Base-by-base conservation (phyloP, 2,113 vertebrate species). In the Xiphophorus couchianus region DNA sequence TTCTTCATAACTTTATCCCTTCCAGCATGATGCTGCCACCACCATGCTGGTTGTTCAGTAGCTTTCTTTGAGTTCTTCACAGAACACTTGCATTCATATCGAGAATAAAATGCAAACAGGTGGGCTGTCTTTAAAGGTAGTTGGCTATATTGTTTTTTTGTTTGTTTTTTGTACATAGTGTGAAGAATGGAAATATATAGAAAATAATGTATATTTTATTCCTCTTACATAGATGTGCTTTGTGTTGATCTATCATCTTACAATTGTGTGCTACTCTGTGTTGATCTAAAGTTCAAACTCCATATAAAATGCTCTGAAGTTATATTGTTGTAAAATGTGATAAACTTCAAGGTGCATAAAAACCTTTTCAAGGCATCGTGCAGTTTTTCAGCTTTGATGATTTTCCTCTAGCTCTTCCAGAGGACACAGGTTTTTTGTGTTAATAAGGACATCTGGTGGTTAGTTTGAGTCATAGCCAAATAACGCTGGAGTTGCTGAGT, bases 371-470 rank as follows among this genome's bases (percentile, higher is more conserved):
- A 19, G 44, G 44, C 17, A 48, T 48, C 1, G 5, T 7, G 44
- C 44, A 48, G 17, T 48, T 22, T 10, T 0, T 58, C 51, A 58
- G 9, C 9, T 58, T 54, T 58, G 51, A 10, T 33, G 2, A 8
- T 22, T 31, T 63, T 9, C 5, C 15, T 31, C 1, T 15, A 19
- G 0, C 27, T 30, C 51, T 67, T 39, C 14, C n/a, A 42, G 1
- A 54, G 51, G 7, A 22, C 7, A 25, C 44, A 48, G 44, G 14
- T 15, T 29, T 9, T 48, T 10, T 30, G 42, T 22, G 44, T 25
- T 30, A 60, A 79, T 22, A 58, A 54, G 17, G 80, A 79, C 80
- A 81, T 76, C 86, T 77, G 80, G 85, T 84, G 87, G 1, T 13
- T 6, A 25, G 3, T 6, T 44, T 65, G 22, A 42, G 60, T 29